Percentiles rank a stretch among this genome's conserved stretches.
These are phyloP conservation scores for Villa cingulata DNA, from an alignment of 2,888 invertebrate genomes.

Conservation along the genomic window DNA sequence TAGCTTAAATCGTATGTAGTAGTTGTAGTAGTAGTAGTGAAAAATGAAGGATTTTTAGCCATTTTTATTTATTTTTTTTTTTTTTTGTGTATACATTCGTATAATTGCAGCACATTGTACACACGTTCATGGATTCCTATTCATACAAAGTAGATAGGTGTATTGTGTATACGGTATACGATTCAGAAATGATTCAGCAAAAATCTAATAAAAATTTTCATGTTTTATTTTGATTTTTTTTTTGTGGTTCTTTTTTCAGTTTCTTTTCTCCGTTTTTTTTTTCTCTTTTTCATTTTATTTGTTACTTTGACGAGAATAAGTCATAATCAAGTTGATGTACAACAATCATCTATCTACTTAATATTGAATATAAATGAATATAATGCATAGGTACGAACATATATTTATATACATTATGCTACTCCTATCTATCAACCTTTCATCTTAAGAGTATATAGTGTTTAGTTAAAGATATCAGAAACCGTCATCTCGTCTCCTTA, in stretches of 20 bases:
- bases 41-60: no score
- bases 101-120: no score
- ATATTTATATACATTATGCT: not conserved
- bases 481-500: conserved; percentile 8
- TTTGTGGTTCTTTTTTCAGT: not conserved
- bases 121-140: no score
- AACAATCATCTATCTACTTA: not conserved
- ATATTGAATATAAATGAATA: not conserved
- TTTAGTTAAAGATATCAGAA: not conserved
- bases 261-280: not conserved
- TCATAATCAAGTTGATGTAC: not conserved
- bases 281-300: not conserved
- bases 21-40: no score
- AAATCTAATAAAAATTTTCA: not conserved
- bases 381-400: no score
- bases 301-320: not conserved
- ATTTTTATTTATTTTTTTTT: not conserved
- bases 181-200: conserved; percentile 5
- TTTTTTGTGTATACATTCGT: not conserved
- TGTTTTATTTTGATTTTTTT: not conserved
- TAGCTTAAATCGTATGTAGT: conserved; percentile 6
- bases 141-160: no score
- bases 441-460: not conserved
- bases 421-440: not conserved
- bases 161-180: no score